Percentiles rank a stretch among this genome's conserved stretches.
These are phyloP conservation scores for Hylaeus volcanicus DNA, from an alignment of 1,140 invertebrate genomes.

Conservation along the genomic window DNA sequence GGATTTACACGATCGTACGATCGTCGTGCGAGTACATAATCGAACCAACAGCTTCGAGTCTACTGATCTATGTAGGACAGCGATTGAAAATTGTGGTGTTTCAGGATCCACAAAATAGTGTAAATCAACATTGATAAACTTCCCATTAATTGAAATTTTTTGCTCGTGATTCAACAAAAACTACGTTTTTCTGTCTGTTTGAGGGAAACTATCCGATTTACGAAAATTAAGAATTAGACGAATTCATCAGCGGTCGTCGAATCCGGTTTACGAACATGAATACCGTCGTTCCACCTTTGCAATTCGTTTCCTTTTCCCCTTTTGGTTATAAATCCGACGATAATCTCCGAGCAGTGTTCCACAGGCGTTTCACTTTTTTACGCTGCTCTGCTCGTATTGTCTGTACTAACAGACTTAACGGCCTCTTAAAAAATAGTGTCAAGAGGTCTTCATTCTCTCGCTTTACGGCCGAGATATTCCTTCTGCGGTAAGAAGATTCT, in stretches of 20 bases:
- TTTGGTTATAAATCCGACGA: not conserved
- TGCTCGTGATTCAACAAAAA: too few relatives aligned
- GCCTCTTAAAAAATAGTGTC: conserved; percentile 18
- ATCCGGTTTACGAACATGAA: not conserved
- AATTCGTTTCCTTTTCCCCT: too few relatives aligned
- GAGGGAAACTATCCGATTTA: not conserved
- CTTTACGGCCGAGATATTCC: not conserved
- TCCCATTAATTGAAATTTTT: too few relatives aligned
- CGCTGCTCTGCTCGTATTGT: not conserved
- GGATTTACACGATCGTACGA: conserved; percentile 32
- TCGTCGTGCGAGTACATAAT: conserved; percentile 10
- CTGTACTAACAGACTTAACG: conserved; percentile 24
- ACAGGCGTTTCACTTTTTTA: too few relatives aligned
- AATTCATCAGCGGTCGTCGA: conserved; percentile 10
- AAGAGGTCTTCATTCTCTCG: conserved; percentile 19
- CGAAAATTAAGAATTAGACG: conserved; percentile 10
- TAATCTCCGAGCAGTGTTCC: not conserved
- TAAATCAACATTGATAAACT: too few relatives aligned
- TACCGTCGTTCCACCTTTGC: too few relatives aligned
- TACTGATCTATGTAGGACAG: not conserved
- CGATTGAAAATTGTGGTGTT: too few relatives aligned
- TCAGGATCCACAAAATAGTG: too few relatives aligned
- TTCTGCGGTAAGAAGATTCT: not conserved
- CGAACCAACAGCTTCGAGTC: not conserved
- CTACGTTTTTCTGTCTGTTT: not conserved